Percentiles rank a stretch among this genome's conserved stretches.
Evolutionary conservation across 2,888 invertebrate genomes (phyloP).

Genomic region (Mesorhabditis belari): DNA sequence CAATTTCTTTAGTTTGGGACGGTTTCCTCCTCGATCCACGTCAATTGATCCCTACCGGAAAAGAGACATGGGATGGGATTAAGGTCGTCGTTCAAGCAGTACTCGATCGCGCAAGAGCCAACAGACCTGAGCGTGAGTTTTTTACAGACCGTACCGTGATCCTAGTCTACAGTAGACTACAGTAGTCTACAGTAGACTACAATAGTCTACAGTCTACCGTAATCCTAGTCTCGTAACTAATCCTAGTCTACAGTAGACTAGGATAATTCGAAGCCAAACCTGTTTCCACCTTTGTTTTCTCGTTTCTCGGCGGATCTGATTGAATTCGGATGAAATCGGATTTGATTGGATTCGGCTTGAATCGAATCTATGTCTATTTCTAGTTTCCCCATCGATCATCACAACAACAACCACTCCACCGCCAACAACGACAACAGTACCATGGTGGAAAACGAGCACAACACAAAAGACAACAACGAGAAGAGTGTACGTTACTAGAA

Average conservation of each 20-base stretch:
- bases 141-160: too few species aligned
- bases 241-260: neutral
- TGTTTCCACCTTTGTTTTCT: neutral
- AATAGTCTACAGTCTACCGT: too few species aligned
- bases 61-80: constrained; percentile 52
- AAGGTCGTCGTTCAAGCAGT: constrained; percentile 48
- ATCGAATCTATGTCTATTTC: constrained; percentile 9
- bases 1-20: constrained; percentile 41
- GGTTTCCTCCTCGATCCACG: constrained; percentile 50
- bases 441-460: neutral
- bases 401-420: neutral
- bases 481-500: too few species aligned
- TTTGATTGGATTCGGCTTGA: neutral
- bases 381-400: constrained; percentile 4
- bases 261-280: neutral
- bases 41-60: constrained; percentile 50
- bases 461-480: neutral
- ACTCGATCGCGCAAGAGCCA: constrained; percentile 10
- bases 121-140: constrained; percentile 7
- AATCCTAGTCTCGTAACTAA: too few species aligned
- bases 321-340: too few species aligned
- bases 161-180: too few species aligned
- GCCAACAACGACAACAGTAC: neutral
- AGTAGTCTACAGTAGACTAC: too few species aligned
- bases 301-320: neutral